Evolutionary conservation across 1,140 invertebrate species (phyloP), one percentile per base, ranked within the genome.

Genomic region (Drosophila sproati): DNA sequence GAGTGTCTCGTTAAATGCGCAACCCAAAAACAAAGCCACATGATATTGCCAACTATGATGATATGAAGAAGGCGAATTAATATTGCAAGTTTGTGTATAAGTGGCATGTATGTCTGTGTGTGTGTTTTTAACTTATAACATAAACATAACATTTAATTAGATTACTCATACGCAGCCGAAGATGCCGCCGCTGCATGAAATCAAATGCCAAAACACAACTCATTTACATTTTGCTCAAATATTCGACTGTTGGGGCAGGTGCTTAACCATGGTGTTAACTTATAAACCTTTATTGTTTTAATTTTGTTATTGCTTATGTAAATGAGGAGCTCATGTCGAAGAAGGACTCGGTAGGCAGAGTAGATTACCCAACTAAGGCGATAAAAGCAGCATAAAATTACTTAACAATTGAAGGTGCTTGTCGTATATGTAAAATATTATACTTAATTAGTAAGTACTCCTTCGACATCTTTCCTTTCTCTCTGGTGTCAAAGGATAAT

Each of bases 101-200:
- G 54, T 56, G 32, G 39, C 28, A 47, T 20, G 64, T 34, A 20
- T 37, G n/a, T 31, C 37, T 3, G n/a, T 34, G 29, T 56, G 12
- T 10, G 45, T n/a, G n/a, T 37, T 20, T 47, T 34, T 68, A 56
- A 57, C 54, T 75, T 75, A 29, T 41, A 52, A 55, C 55, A 80
- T 73, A 76, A 73, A 64, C 79, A 87, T 72, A 87, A 83, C 85
- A 83, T 83, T 89, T 89, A 88, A 89, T 88, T 88, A 80, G 83
- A 77, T 88, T 83, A 77, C 77, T 34, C 60, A 83, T 78, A 83
- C 73, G 59, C 68, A 50, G 50, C 70, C 55, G 63, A 55, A 57
- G 63, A 55, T 39, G 50, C 50, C 28, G 28, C 4, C 54, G 55
- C 31, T 6, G 31, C 35, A 28, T 4, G 60, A 75, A 66, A 79